Evolutionary conservation across 2,797 vertebrate species (phyloP).

Genomic region (Premnoplex brunnescens): DNA sequence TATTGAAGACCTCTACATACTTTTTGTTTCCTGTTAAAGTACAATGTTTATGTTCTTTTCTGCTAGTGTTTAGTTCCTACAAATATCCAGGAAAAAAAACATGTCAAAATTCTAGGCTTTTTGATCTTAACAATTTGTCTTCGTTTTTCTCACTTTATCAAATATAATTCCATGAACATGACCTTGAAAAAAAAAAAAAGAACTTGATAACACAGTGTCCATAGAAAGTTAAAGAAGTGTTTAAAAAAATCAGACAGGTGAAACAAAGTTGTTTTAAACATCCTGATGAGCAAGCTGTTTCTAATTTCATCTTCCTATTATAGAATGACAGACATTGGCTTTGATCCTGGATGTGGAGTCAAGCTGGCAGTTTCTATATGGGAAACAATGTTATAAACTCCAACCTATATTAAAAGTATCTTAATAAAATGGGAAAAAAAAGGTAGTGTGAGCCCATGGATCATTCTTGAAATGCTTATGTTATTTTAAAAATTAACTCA

Average conservation of each 20-base stretch:
- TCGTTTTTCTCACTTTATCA: not conserved
- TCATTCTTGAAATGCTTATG: not conserved
- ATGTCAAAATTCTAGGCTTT: not conserved
- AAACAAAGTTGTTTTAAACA: conserved; percentile 16
- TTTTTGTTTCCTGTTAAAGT: not conserved
- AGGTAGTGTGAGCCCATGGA: not conserved
- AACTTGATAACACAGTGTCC: not conserved
- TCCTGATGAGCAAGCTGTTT: conserved; percentile 20
- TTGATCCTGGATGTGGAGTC: conserved; percentile 34
- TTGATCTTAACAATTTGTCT: not conserved
- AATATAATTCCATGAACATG: not conserved
- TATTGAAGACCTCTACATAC: not conserved
- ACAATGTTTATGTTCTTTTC: not conserved
- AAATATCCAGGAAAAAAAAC: not conserved
- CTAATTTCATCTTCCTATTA: conserved; percentile 45
- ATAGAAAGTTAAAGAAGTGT: not conserved
- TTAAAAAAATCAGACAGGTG: not conserved
- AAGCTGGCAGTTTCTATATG: conserved; percentile 22
- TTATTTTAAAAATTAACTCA: not conserved
- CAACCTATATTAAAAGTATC: not conserved
- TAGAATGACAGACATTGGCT: conserved; percentile 31
- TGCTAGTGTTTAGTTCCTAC: not conserved
- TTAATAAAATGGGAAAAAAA: conserved; percentile 26
- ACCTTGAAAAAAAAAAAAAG: not conserved
- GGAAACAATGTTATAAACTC: not conserved